Evolutionary conservation across 2,888 invertebrate genomes (phyloP), one percentile per base, ranked within the genome.

Genomic region (Apodemia duryi): DNA sequence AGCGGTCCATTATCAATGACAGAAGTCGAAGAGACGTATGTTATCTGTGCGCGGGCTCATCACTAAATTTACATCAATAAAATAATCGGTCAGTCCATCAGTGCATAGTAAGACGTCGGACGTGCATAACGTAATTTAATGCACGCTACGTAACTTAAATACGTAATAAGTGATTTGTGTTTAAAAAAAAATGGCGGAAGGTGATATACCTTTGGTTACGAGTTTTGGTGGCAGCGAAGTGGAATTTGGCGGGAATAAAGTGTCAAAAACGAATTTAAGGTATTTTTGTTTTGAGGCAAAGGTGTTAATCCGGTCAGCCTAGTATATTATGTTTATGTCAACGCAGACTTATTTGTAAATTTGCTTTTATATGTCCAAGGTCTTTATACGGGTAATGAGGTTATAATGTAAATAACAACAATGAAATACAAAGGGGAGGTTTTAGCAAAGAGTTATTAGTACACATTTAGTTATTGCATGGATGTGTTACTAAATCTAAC

Each of bases 31-130:
- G 66, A 79, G 81, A 84, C 85, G 81, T 78, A 83, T 83, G 77
- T 86, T 88, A 88, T 88, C 88, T 82, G 80, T 77, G 75, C 69
- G 68, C 71, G 74, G 72, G 74, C 74, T 80, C 81, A 57, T 82
- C 86, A 85, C 86, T 85, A 83, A 81, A 79, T 82, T 82, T 80
- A 82, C 86, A 86, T 85, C 84, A 86, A 87, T 87, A 87, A 85
- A 84, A 83, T 83, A 85, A 83, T 82, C 81, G 75, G 78, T 79
- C 77, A 75, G 75, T 73, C 70, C 70, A 72, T 78, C 83, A 85
- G 82, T 85, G 81, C 81, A 85, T 75, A 78, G 79, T 77, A 72
- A 79, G 75, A 75, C 80, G 80, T 76, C 75, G 76, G 64, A 65
- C 74, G 76, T 65, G 73, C 72, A 70, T 67, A 76, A 71, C 71